Base-by-base conservation (phyloP, 2,113 vertebrate species). In the Ammodytes marinus region DNA sequence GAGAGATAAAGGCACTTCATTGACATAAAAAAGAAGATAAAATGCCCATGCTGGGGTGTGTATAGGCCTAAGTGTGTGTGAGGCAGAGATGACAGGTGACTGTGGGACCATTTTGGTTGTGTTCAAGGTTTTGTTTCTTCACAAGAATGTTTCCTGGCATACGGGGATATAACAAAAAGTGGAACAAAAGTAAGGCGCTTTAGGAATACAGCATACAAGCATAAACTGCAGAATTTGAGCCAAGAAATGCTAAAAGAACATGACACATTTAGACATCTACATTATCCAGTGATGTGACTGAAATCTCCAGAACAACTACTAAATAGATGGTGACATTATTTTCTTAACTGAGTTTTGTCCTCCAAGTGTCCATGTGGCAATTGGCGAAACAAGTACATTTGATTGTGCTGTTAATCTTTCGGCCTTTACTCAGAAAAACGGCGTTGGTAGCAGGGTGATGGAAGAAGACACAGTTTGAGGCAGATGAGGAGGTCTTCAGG, bases 121-220 rank as follows among this genome's bases (percentile, higher is more conserved):
- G 65, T 79, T 73, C 27, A 27, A 82, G 74, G 15, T 79, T 76
- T 72, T 39, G 39, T 79, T 88, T 83, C 43, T 83, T 79, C 68
- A 74, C 67, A 74, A 64, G 49, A 52, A 54, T 46, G 39, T 74
- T 79, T 74, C 71, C 52, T 73, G 6, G 39, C 47, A 17, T 35
- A 9, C 14, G 76, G 65, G 66, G 46, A 73, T 37, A 54, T 19
- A 43, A 82, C 40, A 60, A 58, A 66, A 63, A 40, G 15, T 15
- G 17, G 4, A 50, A 42, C 46, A 69, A 80, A 86, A 59, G 46
- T 35, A 46, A 53, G 19, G 8, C 43, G 69, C 55, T 69, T 74
- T 12, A 72, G 10, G 57, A 6, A 69, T 14, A 67, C 27, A 71
- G 45, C n/a, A n/a, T n/a, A n/a, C 49, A 54, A 63, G 3, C 45